A percentile compares a stretch with the other conserved stretches of the same genome.
Evolutionary conservation across 2,888 invertebrate genomes (phyloP).

Genomic region (Synergus itoensis): DNA sequence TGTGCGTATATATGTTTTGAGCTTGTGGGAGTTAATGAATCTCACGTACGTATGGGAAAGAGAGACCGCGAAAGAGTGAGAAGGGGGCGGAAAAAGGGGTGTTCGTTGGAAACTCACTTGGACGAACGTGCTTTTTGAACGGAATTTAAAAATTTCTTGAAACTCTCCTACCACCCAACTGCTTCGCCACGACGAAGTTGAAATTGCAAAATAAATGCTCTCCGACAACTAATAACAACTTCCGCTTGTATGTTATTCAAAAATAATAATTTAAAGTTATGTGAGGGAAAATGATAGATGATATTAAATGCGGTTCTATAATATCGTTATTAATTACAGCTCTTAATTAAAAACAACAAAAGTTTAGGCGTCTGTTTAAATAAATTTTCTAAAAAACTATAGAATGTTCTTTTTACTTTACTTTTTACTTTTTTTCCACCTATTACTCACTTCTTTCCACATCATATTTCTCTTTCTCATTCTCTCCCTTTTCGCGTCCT

Average conservation of each 20-base stretch:
- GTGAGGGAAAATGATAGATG: neutral
- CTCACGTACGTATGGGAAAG: constrained; percentile 53
- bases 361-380: too few relatives aligned
- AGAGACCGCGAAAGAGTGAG: constrained; percentile 2
- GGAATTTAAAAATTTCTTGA: constrained; percentile 36
- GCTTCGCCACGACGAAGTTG: neutral
- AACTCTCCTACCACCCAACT: constrained; percentile 8
- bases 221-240: constrained; percentile 28
- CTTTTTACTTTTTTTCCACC: neutral
- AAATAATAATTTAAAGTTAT: constrained; percentile 20
- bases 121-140: constrained; percentile 42
- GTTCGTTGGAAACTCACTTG: constrained; percentile 27
- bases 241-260: neutral
- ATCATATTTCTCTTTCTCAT: constrained; percentile 43
- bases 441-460: constrained; percentile 42
- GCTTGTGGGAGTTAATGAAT: constrained; percentile 69
- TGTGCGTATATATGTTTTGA: constrained; percentile 47
- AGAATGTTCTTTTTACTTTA: neutral
- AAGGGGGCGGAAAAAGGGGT: constrained; percentile 15
- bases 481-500: constrained; percentile 39
- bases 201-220: constrained; percentile 21
- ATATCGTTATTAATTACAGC: neutral
- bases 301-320: neutral
- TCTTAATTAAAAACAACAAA: neutral
- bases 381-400: too few relatives aligned